phyloP scores from a whole-genome alignment of 2,113 vertebrate genomes.

The Caranx melampygus region DNA sequence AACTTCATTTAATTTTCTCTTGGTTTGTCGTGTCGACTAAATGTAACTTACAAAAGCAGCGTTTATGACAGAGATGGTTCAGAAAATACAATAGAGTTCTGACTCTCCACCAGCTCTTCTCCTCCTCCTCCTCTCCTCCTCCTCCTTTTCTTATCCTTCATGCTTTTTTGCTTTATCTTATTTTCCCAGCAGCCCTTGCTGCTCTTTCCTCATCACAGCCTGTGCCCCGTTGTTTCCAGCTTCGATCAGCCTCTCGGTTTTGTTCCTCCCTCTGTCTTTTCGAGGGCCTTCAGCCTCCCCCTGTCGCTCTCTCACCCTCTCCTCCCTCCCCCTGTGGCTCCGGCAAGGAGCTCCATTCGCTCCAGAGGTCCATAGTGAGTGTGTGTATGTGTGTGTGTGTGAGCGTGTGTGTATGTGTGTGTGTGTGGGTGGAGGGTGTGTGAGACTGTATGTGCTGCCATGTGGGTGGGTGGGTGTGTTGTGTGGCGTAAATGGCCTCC shows the following conservation, averaged over 20 bases:
- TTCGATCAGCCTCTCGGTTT: constrained; percentile 1
- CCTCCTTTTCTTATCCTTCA: constrained; percentile 22
- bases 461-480: constrained; percentile 55
- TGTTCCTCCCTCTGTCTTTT: constrained; percentile 6
- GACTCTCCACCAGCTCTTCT: no score
- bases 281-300: constrained; percentile 18
- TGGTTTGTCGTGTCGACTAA: no score
- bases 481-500: constrained; percentile 69
- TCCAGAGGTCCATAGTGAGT: constrained; percentile 35
- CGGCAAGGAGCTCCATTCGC: constrained; percentile 51
- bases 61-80: no score
- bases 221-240: background rate
- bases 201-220: background rate
- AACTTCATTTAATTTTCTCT: no score
- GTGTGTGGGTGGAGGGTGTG: constrained; percentile 12
- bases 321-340: constrained; percentile 22
- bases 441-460: constrained; percentile 31
- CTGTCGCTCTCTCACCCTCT: background rate
- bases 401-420: constrained; percentile 23
- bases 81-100: no score
- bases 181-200: constrained; percentile 36
- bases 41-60: no score
- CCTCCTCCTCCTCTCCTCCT: background rate
- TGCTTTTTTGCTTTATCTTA: constrained; percentile 24
- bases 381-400: constrained; percentile 8